These are phyloP conservation scores for Brachyopa scutellaris DNA, from an alignment of 2,888 invertebrate genomes.

Conservation along the genomic window DNA sequence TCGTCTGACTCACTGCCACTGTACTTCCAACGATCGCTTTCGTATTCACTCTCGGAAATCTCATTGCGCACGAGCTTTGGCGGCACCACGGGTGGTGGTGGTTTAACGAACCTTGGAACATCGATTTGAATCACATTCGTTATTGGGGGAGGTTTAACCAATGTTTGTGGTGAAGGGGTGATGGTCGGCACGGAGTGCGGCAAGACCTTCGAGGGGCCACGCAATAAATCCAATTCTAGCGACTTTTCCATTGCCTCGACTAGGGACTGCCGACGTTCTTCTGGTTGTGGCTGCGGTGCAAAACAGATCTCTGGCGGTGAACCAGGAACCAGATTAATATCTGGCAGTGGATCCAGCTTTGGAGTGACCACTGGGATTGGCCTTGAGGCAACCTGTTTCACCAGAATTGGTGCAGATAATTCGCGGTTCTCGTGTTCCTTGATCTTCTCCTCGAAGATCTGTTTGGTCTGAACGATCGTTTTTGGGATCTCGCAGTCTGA, in stretches of 20 bases:
- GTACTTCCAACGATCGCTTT: constrained; percentile 87
- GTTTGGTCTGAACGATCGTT: constrained; percentile 77
- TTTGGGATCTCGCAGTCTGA: constrained; percentile 74
- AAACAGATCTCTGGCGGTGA: constrained; percentile 87
- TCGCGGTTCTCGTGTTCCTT: constrained; percentile 75
- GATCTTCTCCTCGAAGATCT: constrained; percentile 75
- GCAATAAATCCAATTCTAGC: constrained; percentile 83
- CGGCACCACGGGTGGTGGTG: constrained; percentile 84
- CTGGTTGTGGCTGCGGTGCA: constrained; percentile 82
- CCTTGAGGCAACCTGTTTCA: constrained; percentile 79
- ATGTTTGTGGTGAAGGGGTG: constrained; percentile 80
- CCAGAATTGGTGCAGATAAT: constrained; percentile 83
- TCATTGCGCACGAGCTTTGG: constrained; percentile 84
- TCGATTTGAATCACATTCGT: constrained; percentile 83
- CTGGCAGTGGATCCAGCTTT: constrained; percentile 80
- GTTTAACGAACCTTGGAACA: constrained; percentile 83
- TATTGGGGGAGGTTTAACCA: constrained; percentile 78
- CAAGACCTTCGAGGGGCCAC: constrained; percentile 83
- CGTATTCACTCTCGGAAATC: constrained; percentile 86
- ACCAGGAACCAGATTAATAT: constrained; percentile 85
- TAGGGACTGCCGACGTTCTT: constrained; percentile 83
- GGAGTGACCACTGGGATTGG: constrained; percentile 76
- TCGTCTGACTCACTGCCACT: constrained; percentile 86
- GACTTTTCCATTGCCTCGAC: constrained; percentile 84
- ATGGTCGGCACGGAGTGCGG: constrained; percentile 84